Conservation (phyloP, 1,140 invertebrate species). For the Wasmannia auropunctata region DNA sequence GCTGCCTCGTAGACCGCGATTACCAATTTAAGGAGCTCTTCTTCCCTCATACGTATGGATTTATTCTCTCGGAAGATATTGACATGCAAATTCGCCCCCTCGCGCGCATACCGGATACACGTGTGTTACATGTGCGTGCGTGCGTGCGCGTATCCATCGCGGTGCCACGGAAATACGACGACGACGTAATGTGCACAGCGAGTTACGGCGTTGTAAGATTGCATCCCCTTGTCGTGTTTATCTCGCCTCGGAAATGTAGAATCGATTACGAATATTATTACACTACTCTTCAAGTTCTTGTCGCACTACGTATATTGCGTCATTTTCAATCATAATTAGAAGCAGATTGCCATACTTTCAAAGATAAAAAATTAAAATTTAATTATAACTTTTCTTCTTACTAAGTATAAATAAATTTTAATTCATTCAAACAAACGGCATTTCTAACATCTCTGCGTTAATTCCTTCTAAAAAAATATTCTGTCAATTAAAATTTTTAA, state of each 20-base stretch:
- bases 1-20: conserved; percentile 57
- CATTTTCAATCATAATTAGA: background rate
- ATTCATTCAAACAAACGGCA: background rate
- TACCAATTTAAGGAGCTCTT: conserved; percentile 66
- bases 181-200: conserved; percentile 37
- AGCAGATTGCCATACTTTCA: background rate
- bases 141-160: conserved; percentile 38
- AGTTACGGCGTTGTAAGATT: conserved; percentile 52
- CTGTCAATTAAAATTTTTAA: background rate
- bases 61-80: conserved; percentile 52
- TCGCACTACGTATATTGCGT: background rate
- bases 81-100: conserved; percentile 55
- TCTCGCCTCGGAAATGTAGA: background rate
- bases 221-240: conserved; percentile 7
- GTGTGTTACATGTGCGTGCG: conserved; percentile 44
- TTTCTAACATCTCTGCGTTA: background rate
- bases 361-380: background rate
- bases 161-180: conserved; percentile 29
- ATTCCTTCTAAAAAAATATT: background rate
- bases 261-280: conserved; percentile 27
- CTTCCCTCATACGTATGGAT: conserved; percentile 66
- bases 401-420: background rate
- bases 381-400: background rate
- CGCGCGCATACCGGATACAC: background rate
- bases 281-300: background rate